Percentiles rank a stretch among this genome's conserved stretches.
phyloP scores from a whole-genome alignment of 2,797 vertebrate species.

The Lepidocolaptes lacrymiger region DNA sequence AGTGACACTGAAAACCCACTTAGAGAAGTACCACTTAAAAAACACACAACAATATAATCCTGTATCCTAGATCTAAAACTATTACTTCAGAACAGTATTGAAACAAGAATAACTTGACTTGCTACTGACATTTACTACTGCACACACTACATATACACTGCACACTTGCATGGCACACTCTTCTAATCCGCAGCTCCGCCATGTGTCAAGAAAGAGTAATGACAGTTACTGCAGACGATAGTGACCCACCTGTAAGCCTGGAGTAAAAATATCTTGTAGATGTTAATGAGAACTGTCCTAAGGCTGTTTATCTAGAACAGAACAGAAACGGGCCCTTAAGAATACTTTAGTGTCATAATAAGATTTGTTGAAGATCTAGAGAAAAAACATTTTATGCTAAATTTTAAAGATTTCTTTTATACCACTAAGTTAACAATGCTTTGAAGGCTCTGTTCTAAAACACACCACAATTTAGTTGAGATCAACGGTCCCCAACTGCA shows the following conservation, averaged over 20 bases:
- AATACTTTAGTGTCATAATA: neutral
- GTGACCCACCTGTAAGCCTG: slow-evolving; percentile 89
- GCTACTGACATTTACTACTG: neutral
- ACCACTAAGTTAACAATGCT: neutral
- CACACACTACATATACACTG: neutral
- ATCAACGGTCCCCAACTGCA: neutral
- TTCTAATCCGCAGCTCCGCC: neutral
- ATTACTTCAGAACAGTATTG: neutral
- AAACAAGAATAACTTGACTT: neutral
- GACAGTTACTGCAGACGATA: neutral
- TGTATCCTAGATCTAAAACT: neutral
- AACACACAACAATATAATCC: neutral
- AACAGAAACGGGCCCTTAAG: neutral
- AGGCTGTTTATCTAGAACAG: slow-evolving; percentile 85
- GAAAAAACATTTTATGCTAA: neutral
- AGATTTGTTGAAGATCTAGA: neutral
- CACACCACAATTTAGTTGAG: neutral
- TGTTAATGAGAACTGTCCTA: slow-evolving; percentile 83
- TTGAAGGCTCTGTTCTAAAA: neutral
- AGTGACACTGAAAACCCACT: neutral
- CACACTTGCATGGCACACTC: neutral
- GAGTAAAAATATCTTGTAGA: slow-evolving; percentile 91
- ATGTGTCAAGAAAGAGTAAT: neutral
- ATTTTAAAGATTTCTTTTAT: neutral
- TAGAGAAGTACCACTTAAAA: neutral